Conservation (phyloP, 2,113 vertebrate genomes). For the Benthochromis sp. region DNA sequence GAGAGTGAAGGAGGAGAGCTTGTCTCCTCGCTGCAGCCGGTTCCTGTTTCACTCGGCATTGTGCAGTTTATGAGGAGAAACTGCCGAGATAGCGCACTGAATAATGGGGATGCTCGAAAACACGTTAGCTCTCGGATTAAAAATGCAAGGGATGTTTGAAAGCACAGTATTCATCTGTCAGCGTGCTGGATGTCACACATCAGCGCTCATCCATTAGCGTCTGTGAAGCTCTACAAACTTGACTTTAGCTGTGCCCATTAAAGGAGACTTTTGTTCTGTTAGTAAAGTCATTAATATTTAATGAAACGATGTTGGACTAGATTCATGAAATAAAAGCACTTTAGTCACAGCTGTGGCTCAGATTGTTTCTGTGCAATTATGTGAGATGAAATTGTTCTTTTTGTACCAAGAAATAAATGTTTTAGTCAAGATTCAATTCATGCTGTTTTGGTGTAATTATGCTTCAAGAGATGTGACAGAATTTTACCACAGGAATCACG, state of each 20-base stretch:
- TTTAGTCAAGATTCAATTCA: background rate
- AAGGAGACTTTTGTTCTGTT: background rate
- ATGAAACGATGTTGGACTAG: background rate
- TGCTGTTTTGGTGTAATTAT: background rate
- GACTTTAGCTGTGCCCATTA: background rate
- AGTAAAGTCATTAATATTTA: slow-evolving; percentile 8
- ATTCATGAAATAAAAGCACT: slow-evolving; percentile 42
- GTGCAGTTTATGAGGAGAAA: background rate
- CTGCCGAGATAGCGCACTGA: background rate
- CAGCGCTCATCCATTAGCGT: background rate
- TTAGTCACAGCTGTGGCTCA: background rate
- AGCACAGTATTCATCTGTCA: background rate
- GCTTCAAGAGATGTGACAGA: background rate
- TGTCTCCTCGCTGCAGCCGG: slow-evolving; percentile 11
- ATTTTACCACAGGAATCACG: background rate
- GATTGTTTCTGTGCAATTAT: background rate
- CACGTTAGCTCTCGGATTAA: background rate
- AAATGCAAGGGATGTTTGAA: background rate
- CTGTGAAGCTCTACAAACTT: background rate
- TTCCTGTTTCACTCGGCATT: background rate
- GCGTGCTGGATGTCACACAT: background rate
- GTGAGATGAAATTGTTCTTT: background rate
- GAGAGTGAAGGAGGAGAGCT: background rate
- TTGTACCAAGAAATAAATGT: slow-evolving; percentile 9
- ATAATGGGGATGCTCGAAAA: background rate